These are phyloP conservation scores for Stenolophus ochropezus DNA, from an alignment of 2,888 invertebrate species.

Conservation along the genomic window DNA sequence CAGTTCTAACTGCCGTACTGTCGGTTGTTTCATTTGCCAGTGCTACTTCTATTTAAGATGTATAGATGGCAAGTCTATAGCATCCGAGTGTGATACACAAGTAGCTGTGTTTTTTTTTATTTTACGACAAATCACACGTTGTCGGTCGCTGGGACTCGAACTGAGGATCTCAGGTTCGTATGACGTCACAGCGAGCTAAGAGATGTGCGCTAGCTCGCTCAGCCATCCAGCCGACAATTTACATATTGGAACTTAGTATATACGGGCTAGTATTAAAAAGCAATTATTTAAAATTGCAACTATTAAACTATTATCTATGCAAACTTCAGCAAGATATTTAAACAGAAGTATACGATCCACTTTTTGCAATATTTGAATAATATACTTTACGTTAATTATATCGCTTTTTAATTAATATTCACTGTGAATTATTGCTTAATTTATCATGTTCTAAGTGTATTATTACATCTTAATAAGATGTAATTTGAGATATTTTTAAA, in stretches of 20 bases:
- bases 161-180: no score
- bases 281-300: constrained; percentile 41
- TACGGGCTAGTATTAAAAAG: constrained; percentile 41
- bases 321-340: not conserved
- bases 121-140: no score
- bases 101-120: no score
- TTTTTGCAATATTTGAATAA: constrained; percentile 18
- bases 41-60: no score
- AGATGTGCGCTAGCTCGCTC: no score
- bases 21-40: no score
- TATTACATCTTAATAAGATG: constrained; percentile 18
- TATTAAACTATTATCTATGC: constrained; percentile 27
- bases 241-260: constrained; percentile 29
- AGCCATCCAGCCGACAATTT: no score
- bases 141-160: no score
- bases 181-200: no score
- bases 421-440: constrained; percentile 19
- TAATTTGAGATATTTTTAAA: constrained; percentile 23
- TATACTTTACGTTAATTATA: constrained; percentile 28
- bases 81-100: no score
- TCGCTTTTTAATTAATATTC: constrained; percentile 30
- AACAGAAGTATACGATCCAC: not conserved
- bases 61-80: no score
- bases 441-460: constrained; percentile 6
- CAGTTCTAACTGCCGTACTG: no score